These are phyloP conservation scores for Ameiurus melas DNA, from an alignment of 2,113 vertebrate species.

Conservation along the genomic window DNA sequence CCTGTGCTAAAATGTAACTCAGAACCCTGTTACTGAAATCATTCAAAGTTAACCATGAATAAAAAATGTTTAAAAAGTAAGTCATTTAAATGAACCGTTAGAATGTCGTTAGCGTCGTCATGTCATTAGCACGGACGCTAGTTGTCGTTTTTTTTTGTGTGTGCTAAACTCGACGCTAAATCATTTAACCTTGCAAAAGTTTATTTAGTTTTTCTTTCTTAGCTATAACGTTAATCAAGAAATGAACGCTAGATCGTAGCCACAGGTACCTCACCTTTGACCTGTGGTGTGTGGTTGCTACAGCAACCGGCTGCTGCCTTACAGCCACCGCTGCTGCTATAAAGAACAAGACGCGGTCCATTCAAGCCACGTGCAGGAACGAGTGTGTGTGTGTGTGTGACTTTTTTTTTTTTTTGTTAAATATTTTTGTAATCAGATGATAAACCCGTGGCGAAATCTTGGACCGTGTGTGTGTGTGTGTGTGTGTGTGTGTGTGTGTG, in stretches of 20 bases:
- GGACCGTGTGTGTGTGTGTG: constrained; percentile 6
- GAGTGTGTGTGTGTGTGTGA: neutral
- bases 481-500: constrained; percentile 21
- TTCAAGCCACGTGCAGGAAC: neutral
- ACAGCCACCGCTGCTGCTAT: neutral
- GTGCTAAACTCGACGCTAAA: neutral
- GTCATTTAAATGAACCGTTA: neutral
- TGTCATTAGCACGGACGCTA: neutral
- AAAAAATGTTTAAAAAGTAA: neutral
- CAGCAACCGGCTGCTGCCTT: neutral
- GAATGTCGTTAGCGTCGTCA: neutral
- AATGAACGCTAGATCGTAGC: neutral
- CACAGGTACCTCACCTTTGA: neutral
- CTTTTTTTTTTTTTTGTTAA: neutral
- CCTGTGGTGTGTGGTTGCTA: neutral
- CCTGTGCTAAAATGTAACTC: neutral
- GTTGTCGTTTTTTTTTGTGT: neutral
- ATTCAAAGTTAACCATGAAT: neutral
- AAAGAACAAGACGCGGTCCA: neutral
- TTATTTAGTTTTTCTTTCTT: neutral
- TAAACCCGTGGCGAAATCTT: neutral
- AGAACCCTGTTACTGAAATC: too few species aligned
- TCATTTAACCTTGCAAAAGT: neutral
- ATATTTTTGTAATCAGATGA: neutral
- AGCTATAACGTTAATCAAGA: neutral